Base-by-base conservation (phyloP, 2,888 invertebrate genomes). In the Cyaniris semiargus region DNA sequence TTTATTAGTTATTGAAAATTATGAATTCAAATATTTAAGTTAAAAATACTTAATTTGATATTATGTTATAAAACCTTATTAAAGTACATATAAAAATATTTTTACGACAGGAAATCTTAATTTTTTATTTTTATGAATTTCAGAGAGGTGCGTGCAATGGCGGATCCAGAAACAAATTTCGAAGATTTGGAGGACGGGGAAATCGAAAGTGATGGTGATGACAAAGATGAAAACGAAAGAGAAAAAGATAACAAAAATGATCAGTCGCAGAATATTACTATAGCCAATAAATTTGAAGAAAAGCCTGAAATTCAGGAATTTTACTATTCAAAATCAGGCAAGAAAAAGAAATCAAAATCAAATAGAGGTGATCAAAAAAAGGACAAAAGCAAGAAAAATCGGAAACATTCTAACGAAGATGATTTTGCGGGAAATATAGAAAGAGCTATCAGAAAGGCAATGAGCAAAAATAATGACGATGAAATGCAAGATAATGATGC, bases 111-210 rank as follows among this genome's bases (percentile, higher is more conserved):
- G 18, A 15, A 53, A 18, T 53, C 13, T 10, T 80, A 78, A 77
- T 72, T 10, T 10, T 70, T 10, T 76, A 70, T 78, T 78, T 83
- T 82, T 86, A 79, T 85, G 80, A 82, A 88, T 94, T 94, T 82
- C 94, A 94, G 94, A 84, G 86, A 87, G 78, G 84, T 84, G 76
- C 84, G 88, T 79, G 88, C 82, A 79, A 93, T 92, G 94, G 81
- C 89, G 27, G 92, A 92, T 53, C 80, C 86, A 34, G 83, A 83
- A 78, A 80, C 85, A 18, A 88, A 86, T 76, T 81, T 89, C 27
- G 93, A 96, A 85, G 97, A 97, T 87, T 94, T 97, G 81, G 98
- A 98, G 91, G 98, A 98, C 86, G 98, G 98, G 75, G 98, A 98
- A 90, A 97, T 98, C 82, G 97, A 97, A 83, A 94, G 95, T 79